A percentile compares a stretch with the other conserved stretches of the same genome.
phyloP scores from a whole-genome alignment of 2,113 vertebrate species.

The Brachypteracias leptosomus region DNA sequence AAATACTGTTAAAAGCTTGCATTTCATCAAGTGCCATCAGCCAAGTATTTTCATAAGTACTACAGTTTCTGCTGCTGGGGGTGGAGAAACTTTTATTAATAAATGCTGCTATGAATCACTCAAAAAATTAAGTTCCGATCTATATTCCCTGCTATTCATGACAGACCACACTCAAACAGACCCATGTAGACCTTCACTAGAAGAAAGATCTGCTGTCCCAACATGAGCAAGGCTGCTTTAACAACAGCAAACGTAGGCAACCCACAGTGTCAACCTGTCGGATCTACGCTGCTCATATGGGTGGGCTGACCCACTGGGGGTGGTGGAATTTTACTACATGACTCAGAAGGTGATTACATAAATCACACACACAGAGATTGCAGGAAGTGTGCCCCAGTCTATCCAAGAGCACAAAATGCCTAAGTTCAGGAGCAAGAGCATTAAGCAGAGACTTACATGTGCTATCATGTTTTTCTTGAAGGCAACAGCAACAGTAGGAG shows the following conservation, averaged over 20 bases:
- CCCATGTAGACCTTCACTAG: background rate
- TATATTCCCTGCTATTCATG: background rate
- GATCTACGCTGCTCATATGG: background rate
- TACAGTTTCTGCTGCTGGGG: background rate
- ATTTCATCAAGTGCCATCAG: background rate
- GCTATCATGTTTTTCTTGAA: background rate
- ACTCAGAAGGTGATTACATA: background rate
- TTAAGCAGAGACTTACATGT: background rate
- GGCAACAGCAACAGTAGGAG: background rate
- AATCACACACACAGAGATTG: background rate
- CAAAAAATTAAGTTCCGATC: background rate
- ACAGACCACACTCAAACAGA: background rate
- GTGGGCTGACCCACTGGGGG: background rate
- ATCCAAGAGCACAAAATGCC: background rate
- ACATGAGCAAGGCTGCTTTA: background rate
- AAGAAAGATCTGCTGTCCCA: background rate
- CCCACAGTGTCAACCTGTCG: too few relatives aligned
- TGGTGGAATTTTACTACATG: background rate
- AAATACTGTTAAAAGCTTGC: background rate
- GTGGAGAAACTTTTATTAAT: background rate
- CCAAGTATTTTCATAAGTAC: background rate
- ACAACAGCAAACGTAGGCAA: background rate
- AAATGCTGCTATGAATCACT: background rate
- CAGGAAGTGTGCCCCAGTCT: background rate
- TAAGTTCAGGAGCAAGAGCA: background rate